Percentiles rank a stretch among this genome's conserved stretches.
These are phyloP conservation scores for Halcyon chelicuti DNA, from an alignment of 2,797 vertebrate genomes.

Conservation along the genomic window DNA sequence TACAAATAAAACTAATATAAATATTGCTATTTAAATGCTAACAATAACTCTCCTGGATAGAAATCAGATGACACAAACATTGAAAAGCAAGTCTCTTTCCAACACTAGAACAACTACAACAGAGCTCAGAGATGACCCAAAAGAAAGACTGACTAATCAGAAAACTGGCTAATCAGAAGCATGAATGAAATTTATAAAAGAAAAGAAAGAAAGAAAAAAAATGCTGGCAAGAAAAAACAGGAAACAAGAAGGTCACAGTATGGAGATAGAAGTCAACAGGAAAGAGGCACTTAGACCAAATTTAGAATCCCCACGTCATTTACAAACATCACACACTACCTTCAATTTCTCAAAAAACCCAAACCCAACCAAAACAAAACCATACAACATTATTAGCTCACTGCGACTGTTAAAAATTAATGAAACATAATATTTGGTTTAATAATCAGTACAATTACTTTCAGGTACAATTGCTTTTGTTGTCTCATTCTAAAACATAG, in stretches of 20 bases:
- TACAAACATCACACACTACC: background rate
- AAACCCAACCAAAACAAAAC: background rate
- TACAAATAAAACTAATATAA: background rate
- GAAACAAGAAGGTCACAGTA: background rate
- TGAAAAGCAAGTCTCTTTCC: background rate
- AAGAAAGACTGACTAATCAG: background rate
- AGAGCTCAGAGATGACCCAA: background rate
- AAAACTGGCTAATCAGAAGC: background rate
- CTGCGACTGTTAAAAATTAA: background rate
- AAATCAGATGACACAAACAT: background rate
- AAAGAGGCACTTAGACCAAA: background rate
- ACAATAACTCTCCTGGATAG: background rate
- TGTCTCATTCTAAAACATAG: background rate
- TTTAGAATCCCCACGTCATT: background rate
- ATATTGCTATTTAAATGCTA: background rate
- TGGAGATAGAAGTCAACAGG: background rate
- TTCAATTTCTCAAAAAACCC: background rate
- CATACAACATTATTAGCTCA: background rate
- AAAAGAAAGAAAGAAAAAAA: background rate
- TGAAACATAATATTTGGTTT: background rate
- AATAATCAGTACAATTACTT: background rate
- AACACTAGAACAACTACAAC: background rate
- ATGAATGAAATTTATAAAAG: background rate
- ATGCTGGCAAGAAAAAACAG: background rate
- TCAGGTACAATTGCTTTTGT: background rate